Conservation (phyloP, 2,888 invertebrate species). For the Cephus rjabovi region DNA sequence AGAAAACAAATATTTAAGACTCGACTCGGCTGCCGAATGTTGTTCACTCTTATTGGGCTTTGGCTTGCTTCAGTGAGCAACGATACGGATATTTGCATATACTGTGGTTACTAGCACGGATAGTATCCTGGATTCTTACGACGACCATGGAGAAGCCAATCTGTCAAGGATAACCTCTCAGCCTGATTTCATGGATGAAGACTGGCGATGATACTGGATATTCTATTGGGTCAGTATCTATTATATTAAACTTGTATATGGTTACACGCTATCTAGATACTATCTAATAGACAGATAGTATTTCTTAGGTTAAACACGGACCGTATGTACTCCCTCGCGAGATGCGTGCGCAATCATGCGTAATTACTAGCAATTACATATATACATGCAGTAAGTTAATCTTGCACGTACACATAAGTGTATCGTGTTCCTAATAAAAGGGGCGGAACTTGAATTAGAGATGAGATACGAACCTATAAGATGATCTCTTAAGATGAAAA, state of each 20-base stretch:
- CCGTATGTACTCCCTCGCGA: background rate
- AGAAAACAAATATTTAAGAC: background rate
- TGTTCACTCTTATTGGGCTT: background rate
- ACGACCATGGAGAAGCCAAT: background rate
- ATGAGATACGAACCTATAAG: background rate
- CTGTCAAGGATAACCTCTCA: background rate
- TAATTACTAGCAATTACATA: background rate
- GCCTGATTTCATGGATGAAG: background rate
- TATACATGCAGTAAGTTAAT: background rate
- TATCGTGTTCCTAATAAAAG: background rate
- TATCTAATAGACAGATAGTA: background rate
- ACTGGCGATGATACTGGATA: background rate
- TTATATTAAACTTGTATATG: background rate
- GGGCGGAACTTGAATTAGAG: background rate
- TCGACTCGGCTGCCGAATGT: background rate
- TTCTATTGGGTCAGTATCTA: background rate
- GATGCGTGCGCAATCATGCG: background rate
- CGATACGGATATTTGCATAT: slow-evolving; percentile 46
- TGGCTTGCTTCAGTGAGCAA: slow-evolving; percentile 37
- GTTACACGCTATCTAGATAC: background rate
- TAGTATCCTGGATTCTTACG: background rate
- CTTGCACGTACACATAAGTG: background rate
- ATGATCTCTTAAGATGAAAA: background rate
- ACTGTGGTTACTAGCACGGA: background rate
- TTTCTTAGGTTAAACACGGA: background rate